Conservation (phyloP, 1,140 invertebrate species). For the Anagrus nilaparvatae region DNA sequence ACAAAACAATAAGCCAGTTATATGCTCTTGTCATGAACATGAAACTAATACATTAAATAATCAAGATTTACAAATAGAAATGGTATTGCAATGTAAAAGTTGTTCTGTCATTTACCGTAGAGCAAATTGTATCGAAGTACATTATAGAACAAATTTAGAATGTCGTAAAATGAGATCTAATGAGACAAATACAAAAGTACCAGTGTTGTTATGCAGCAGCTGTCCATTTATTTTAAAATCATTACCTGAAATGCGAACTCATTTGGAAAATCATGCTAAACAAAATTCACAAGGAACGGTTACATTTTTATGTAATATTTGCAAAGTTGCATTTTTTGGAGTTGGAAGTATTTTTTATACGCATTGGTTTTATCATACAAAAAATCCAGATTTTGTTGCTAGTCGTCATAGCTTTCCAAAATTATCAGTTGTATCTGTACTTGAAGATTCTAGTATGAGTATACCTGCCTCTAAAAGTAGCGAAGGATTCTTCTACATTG, state of each 20-base stretch:
- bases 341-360: conserved; percentile 27
- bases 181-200: conserved; percentile 11
- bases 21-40: conserved; percentile 31
- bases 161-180: conserved; percentile 21
- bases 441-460: not conserved
- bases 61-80: conserved; percentile 29
- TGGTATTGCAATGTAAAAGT: conserved; percentile 28
- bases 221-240: conserved; percentile 23
- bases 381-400: conserved; percentile 25
- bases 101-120: conserved; percentile 30
- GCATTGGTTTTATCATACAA: conserved; percentile 33
- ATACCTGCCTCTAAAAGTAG: conserved; percentile 9
- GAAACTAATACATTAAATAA: conserved; percentile 7
- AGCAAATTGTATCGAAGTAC: conserved; percentile 30
- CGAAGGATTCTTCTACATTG: conserved; percentile 27
- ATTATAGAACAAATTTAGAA: conserved; percentile 19
- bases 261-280: conserved; percentile 24
- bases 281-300: conserved; percentile 15
- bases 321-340: conserved; percentile 32
- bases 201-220: conserved; percentile 29
- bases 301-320: conserved; percentile 32
- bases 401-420: conserved; percentile 29
- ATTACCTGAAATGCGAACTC: conserved; percentile 23
- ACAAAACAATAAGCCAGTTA: conserved; percentile 4
- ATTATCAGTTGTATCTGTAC: conserved; percentile 15